A percentile compares a stretch with the other conserved stretches of the same genome.
These are phyloP conservation scores for Falco columbarius DNA, from an alignment of 2,797 vertebrate species.

Conservation along the genomic window DNA sequence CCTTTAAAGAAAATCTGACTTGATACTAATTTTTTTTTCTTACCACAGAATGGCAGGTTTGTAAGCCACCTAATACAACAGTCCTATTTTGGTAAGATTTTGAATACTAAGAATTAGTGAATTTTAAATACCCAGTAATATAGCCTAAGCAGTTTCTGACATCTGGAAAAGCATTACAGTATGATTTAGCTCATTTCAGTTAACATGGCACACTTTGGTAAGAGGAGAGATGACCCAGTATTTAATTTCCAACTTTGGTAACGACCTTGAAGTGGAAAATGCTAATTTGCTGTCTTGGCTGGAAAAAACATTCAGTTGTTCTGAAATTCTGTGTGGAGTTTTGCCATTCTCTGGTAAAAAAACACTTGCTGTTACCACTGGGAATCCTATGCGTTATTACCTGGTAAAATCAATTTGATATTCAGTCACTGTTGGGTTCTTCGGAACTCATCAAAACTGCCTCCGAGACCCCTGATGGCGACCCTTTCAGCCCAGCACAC, in stretches of 20 bases:
- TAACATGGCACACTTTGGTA: not conserved
- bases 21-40: not conserved
- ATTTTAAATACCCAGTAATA: not conserved
- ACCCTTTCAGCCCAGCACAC: rapidly evolving
- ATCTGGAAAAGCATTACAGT: not conserved
- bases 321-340: not conserved
- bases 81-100: not conserved
- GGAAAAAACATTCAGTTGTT: not conserved
- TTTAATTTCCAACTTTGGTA: not conserved
- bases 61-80: not conserved
- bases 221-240: not conserved
- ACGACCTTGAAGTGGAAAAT: not conserved
- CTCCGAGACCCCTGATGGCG: not conserved
- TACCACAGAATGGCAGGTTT: not conserved
- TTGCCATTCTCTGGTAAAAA: not conserved
- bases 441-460: not conserved
- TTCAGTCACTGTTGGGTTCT: not conserved
- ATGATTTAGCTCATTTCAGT: not conserved
- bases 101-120: not conserved
- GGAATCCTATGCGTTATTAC: not conserved
- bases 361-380: not conserved
- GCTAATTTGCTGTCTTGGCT: not conserved
- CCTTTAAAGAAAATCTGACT: slow-evolving; percentile 2
- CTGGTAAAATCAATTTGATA: not conserved
- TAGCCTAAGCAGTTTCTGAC: not conserved